A percentile compares a stretch with the other conserved stretches of the same genome.
Evolutionary conservation across 2,888 invertebrate genomes (phyloP).

Genomic region (Isoperla grammatica): DNA sequence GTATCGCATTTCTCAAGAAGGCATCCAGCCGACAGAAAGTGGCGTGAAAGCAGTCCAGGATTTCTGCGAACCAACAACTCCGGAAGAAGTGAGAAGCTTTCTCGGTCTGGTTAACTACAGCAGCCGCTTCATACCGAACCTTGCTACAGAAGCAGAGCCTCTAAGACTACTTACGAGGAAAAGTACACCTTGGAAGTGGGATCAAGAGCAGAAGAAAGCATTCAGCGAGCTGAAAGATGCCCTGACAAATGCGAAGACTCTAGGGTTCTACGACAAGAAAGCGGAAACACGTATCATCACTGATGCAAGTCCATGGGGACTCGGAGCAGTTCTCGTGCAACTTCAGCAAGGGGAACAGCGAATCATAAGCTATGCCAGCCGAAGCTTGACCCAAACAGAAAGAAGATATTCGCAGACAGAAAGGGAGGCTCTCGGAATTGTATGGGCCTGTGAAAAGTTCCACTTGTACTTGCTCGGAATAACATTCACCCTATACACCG

Average conservation of each 20-base stretch:
- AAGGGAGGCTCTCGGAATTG: constrained; percentile 34
- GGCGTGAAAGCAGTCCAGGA: constrained; percentile 33
- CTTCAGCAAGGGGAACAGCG: constrained; percentile 30
- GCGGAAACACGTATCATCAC: constrained; percentile 29
- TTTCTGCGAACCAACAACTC: neutral
- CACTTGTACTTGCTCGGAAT: constrained; percentile 40
- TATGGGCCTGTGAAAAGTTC: constrained; percentile 41
- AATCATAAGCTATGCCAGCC: constrained; percentile 41
- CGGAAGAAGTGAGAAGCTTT: neutral
- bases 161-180: neutral
- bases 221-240: neutral
- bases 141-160: neutral
- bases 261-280: neutral
- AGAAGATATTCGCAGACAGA: constrained; percentile 38
- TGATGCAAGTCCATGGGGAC: constrained; percentile 1
- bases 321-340: constrained; percentile 37
- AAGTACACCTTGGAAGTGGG: neutral
- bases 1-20: constrained; percentile 30
- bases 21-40: constrained; percentile 34
- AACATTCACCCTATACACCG: neutral
- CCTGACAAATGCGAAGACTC: neutral
- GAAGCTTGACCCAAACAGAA: constrained; percentile 40
- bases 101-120: neutral
- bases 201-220: neutral
- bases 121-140: neutral